phyloP scores from a whole-genome alignment of 2,888 invertebrate species.

The Willowsia nigromaculata region DNA sequence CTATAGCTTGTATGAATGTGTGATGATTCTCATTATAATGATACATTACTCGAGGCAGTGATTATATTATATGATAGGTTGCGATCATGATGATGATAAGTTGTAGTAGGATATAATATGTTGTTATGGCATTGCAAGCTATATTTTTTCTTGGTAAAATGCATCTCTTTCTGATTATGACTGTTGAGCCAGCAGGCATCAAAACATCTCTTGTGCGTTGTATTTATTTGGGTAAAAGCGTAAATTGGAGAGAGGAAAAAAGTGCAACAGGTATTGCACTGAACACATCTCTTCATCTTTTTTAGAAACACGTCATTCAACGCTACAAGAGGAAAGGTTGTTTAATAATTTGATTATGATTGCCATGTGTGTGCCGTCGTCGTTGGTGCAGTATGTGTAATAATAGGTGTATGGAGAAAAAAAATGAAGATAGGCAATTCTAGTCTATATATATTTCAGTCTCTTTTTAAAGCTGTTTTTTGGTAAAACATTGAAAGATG shows the following conservation, averaged over 20 bases:
- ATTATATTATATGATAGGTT: slow-evolving; percentile 41
- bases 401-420: background rate
- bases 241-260: background rate
- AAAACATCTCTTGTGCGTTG: background rate
- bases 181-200: background rate
- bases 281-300: background rate
- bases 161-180: slow-evolving; percentile 5
- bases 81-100: slow-evolving; percentile 27
- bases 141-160: background rate
- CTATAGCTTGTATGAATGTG: background rate
- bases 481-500: background rate
- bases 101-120: background rate
- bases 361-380: no score
- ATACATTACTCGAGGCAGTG: slow-evolving; percentile 43
- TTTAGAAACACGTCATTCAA: background rate
- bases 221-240: slow-evolving; percentile 15
- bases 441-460: background rate
- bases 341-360: slow-evolving; percentile 20
- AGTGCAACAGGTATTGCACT: background rate
- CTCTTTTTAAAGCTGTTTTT: background rate
- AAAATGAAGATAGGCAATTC: background rate
- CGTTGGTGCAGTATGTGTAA: no score
- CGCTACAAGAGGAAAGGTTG: background rate
- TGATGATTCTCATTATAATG: slow-evolving; percentile 24
- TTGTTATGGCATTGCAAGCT: background rate